phyloP scores from a whole-genome alignment of 1,140 invertebrate genomes.

The Drosophila littoralis region DNA sequence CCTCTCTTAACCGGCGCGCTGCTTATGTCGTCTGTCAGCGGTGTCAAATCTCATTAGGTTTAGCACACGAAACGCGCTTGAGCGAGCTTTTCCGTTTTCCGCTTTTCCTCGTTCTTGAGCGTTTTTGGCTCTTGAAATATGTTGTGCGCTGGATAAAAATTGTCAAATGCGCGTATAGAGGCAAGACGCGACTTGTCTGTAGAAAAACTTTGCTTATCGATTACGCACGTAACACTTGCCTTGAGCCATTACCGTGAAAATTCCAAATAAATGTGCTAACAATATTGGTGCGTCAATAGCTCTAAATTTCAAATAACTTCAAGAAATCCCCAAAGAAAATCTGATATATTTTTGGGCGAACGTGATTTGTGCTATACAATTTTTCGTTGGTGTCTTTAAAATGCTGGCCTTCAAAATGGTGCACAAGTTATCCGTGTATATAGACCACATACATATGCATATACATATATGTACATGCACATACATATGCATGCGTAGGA shows the following conservation, averaged over 20 bases:
- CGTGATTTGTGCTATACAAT: not conserved
- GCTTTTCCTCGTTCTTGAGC: slow-evolving; percentile 51
- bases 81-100: slow-evolving; percentile 77
- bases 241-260: slow-evolving; percentile 41
- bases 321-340: not conserved
- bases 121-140: slow-evolving; percentile 58
- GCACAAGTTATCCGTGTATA: slow-evolving; percentile 51
- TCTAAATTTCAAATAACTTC: not conserved
- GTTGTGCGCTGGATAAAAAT: slow-evolving; percentile 54
- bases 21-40: slow-evolving; percentile 38
- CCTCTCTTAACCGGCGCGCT: slow-evolving; percentile 59
- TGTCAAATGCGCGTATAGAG: slow-evolving; percentile 77
- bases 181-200: slow-evolving; percentile 62
- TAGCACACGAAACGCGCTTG: slow-evolving; percentile 69
- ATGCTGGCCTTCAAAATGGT: slow-evolving; percentile 69
- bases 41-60: slow-evolving; percentile 71
- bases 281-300: slow-evolving; percentile 50
- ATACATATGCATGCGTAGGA: not conserved
- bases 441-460: slow-evolving; percentile 1
- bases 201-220: slow-evolving; percentile 78
- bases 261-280: slow-evolving; percentile 34
- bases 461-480: not conserved
- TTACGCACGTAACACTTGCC: slow-evolving; percentile 74
- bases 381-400: slow-evolving; percentile 33
- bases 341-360: not conserved